phyloP scores from a whole-genome alignment of 2,113 vertebrate genomes.

The Entomyzon cyanotis region DNA sequence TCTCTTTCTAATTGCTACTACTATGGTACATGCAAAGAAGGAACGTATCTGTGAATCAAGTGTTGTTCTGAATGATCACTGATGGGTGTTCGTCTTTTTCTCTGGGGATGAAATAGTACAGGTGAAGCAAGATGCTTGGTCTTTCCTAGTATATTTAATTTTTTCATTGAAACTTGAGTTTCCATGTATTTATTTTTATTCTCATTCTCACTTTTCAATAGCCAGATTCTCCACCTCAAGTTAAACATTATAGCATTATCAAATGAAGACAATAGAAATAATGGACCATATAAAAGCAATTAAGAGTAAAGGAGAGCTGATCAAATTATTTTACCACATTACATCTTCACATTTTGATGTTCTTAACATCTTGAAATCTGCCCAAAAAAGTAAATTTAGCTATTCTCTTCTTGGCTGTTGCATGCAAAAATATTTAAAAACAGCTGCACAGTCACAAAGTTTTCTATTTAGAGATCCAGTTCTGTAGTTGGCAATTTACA shows the following conservation, averaged over 20 bases:
- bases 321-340: background rate
- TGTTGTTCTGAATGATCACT: background rate
- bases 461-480: background rate
- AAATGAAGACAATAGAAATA: background rate
- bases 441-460: background rate
- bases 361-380: background rate
- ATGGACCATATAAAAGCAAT: background rate
- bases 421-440: background rate
- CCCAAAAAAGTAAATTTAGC: background rate
- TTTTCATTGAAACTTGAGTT: background rate
- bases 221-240: background rate
- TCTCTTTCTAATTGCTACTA: background rate
- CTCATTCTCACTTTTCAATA: background rate
- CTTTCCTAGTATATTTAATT: background rate
- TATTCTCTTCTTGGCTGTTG: background rate
- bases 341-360: background rate
- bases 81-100: background rate
- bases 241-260: background rate
- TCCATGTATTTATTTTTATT: background rate
- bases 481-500: background rate
- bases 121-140: background rate
- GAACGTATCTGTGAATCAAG: background rate
- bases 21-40: background rate
- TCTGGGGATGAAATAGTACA: background rate
- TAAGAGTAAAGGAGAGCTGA: background rate